A percentile compares a stretch with the other conserved stretches of the same genome.
Evolutionary conservation across 2,113 vertebrate genomes (phyloP).

Genomic region (Poeciliopsis turrubarensis): DNA sequence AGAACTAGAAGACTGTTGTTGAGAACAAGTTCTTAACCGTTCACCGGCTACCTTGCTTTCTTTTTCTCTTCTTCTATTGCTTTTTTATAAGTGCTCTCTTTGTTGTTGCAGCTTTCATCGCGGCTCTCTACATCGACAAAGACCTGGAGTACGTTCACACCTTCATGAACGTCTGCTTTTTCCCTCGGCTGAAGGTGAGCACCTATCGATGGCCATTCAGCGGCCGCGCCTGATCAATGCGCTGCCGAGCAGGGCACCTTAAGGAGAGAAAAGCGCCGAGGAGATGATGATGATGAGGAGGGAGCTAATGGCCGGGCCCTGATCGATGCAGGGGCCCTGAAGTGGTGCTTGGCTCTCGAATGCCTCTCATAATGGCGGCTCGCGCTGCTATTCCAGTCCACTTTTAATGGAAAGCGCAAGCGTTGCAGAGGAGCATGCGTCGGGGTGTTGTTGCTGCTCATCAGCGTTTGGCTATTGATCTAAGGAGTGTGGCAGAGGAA

Average conservation of each 20-base stretch:
- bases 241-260: slow-evolving; percentile 32
- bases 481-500: slow-evolving; percentile 18
- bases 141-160: slow-evolving; percentile 97
- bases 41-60: neutral
- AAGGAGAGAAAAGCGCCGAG: slow-evolving; percentile 4
- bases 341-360: slow-evolving; percentile 52
- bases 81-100: slow-evolving; percentile 11
- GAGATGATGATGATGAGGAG: slow-evolving; percentile 21
- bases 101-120: slow-evolving; percentile 89
- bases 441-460: slow-evolving; percentile 32
- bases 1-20: neutral
- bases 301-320: slow-evolving; percentile 59
- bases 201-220: slow-evolving; percentile 36
- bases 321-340: slow-evolving; percentile 47
- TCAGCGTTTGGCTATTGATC: slow-evolving; percentile 42
- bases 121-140: slow-evolving; percentile 97
- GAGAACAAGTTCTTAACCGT: neutral
- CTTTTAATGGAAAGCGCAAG: slow-evolving; percentile 35
- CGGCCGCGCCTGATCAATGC: slow-evolving; percentile 58
- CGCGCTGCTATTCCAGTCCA: slow-evolving; percentile 49
- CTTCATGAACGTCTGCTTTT: slow-evolving; percentile 99
- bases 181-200: slow-evolving; percentile 91
- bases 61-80: neutral
- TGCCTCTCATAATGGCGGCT: slow-evolving; percentile 20
- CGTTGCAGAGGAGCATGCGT: slow-evolving; percentile 15